phyloP scores from a whole-genome alignment of 2,113 vertebrate species.

The Elephas maximus region DNA sequence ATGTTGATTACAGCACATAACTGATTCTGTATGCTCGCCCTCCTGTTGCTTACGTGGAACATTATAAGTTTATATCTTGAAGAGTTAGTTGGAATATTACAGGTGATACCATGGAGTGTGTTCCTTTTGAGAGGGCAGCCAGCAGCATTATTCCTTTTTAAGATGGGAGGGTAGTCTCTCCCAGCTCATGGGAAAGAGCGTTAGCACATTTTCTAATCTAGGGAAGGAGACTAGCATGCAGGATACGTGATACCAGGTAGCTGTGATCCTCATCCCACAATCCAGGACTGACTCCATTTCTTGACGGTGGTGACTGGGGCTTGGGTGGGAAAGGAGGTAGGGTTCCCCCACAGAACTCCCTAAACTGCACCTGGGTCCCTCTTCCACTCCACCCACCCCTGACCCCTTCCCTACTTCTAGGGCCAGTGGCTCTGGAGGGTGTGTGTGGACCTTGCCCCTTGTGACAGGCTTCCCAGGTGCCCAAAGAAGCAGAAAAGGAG shows the following conservation, averaged over 20 bases:
- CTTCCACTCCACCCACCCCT: neutral
- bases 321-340: neutral
- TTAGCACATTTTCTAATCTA: neutral
- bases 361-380: neutral
- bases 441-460: conserved; percentile 29
- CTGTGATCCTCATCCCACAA: neutral
- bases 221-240: neutral
- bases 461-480: neutral
- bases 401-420: neutral
- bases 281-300: neutral
- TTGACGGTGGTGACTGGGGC: neutral
- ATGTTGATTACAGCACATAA: rapidly evolving
- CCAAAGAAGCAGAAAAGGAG: neutral
- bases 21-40: rapidly evolving
- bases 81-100: neutral
- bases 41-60: neutral
- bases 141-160: neutral
- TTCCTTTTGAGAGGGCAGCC: neutral
- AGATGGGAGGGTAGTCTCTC: neutral
- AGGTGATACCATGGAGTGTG: neutral
- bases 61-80: neutral
- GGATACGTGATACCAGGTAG: neutral
- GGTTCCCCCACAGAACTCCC: neutral
- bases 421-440: neutral
- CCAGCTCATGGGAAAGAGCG: neutral